A percentile compares a stretch with the other conserved stretches of the same genome.
These are phyloP conservation scores for Rhinoptilus africanus DNA, from an alignment of 2,113 vertebrate species.

Conservation along the genomic window DNA sequence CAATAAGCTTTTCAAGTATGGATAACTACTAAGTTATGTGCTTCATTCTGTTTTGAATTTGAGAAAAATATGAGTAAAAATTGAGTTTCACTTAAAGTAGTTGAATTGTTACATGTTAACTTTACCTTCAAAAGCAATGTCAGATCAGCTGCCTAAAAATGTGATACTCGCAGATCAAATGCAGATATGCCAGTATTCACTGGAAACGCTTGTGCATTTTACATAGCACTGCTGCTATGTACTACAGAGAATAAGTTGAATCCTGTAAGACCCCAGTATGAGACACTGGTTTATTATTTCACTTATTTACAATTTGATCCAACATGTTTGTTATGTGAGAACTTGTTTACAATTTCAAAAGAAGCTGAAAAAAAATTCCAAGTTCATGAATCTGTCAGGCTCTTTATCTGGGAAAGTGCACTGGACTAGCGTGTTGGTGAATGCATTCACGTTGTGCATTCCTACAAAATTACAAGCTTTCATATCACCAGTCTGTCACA, in stretches of 20 bases:
- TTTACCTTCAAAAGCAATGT: not conserved
- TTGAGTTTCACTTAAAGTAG: not conserved
- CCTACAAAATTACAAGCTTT: not conserved
- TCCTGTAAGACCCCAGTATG: not conserved
- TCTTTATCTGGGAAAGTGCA: not conserved
- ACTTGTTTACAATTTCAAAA: not conserved
- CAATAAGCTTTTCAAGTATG: not conserved
- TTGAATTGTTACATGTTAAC: not conserved
- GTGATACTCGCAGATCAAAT: not conserved
- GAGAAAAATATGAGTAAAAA: not conserved
- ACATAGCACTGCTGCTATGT: not conserved
- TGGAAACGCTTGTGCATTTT: not conserved
- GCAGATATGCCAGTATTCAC: not conserved
- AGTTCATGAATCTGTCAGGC: not conserved
- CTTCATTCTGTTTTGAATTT: not conserved
- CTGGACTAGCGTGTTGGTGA: not conserved
- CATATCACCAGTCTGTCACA: not conserved
- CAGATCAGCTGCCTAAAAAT: not conserved
- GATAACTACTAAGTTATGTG: not conserved
- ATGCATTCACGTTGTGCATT: fast-evolving
- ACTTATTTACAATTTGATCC: not conserved
- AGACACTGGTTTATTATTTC: not conserved
- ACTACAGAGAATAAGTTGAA: not conserved
- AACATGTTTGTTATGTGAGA: not conserved
- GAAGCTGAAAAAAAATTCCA: not conserved